Evolutionary conservation across 2,113 vertebrate species (phyloP).

Genomic region (Phalacrocorax pelagicus): DNA sequence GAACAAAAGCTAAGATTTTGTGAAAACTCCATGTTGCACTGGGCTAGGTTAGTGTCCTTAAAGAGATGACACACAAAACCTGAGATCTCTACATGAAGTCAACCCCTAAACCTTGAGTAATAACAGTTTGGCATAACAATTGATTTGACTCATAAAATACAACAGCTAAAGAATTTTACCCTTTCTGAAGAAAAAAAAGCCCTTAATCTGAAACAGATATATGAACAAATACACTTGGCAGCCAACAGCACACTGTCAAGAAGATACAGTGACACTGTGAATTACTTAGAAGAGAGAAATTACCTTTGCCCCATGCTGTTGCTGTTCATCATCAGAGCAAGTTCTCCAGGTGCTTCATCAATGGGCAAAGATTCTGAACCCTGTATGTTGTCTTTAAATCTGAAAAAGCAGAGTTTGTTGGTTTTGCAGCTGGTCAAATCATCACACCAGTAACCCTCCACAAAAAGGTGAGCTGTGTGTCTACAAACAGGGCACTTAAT

Average conservation of each 20-base stretch:
- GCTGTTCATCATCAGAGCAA: conserved; percentile 42
- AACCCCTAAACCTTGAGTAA: not conserved
- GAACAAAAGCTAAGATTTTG: not conserved
- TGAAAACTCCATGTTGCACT: not conserved
- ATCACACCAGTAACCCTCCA: not conserved
- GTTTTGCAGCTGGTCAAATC: not conserved
- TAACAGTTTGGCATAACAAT: not conserved
- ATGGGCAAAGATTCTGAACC: conserved; percentile 16
- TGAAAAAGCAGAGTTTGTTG: conserved; percentile 45
- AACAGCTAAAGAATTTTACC: not conserved
- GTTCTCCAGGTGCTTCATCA: conserved; percentile 47
- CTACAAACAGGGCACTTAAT: not conserved
- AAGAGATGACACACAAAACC: not conserved
- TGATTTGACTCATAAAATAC: not conserved
- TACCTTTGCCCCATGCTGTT: conserved; percentile 67
- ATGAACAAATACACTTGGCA: conserved; percentile 22
- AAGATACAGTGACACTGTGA: not conserved
- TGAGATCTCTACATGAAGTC: not conserved
- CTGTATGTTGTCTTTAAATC: conserved; percentile 56
- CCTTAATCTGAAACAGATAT: conserved; percentile 28
- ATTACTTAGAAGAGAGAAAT: conserved; percentile 20
- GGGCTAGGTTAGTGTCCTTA: not conserved
- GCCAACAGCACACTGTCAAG: conserved; percentile 4
- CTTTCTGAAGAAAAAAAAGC: conserved; percentile 14
- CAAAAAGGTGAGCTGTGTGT: not conserved